These are phyloP conservation scores for Leptopilina myrica DNA, from an alignment of 2,888 invertebrate genomes.

Conservation along the genomic window DNA sequence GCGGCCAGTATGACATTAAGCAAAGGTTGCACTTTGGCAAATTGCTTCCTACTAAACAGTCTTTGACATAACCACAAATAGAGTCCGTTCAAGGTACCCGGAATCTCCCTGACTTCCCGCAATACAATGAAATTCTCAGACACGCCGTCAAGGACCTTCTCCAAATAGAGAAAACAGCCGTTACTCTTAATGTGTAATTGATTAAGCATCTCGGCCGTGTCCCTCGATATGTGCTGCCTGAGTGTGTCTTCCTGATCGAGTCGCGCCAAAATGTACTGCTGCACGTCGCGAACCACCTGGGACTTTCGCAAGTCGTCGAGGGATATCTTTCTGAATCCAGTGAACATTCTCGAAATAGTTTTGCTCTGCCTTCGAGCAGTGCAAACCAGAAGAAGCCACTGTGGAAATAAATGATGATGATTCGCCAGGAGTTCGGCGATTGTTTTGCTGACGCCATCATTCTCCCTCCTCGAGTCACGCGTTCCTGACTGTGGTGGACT, in stretches of 20 bases:
- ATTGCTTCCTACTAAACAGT: constrained; percentile 92
- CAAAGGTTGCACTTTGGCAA: constrained; percentile 89
- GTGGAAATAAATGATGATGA: constrained; percentile 93
- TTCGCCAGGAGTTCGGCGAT: constrained; percentile 91
- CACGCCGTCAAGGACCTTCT: constrained; percentile 93
- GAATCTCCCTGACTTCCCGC: constrained; percentile 94
- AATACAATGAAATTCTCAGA: constrained; percentile 95
- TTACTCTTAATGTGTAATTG: constrained; percentile 97
- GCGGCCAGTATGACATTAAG: constrained; percentile 93
- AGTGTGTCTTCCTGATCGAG: constrained; percentile 93
- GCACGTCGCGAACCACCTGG: constrained; percentile 95
- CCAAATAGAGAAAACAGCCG: constrained; percentile 92
- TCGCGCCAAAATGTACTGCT: constrained; percentile 94
- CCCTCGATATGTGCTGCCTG: constrained; percentile 91
- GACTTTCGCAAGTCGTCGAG: constrained; percentile 93
- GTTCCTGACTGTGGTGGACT: constrained; percentile 76
- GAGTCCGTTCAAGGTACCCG: constrained; percentile 94
- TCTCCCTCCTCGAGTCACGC: constrained; percentile 76
- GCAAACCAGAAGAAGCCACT: constrained; percentile 94
- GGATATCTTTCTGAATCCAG: constrained; percentile 93
- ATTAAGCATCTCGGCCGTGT: constrained; percentile 96
- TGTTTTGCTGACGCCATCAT: constrained; percentile 78
- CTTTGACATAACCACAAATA: constrained; percentile 97
- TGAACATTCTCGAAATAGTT: constrained; percentile 87
- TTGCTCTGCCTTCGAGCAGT: constrained; percentile 92